phyloP scores from a whole-genome alignment of 2,888 invertebrate species.

The Poecilus cupreus region DNA sequence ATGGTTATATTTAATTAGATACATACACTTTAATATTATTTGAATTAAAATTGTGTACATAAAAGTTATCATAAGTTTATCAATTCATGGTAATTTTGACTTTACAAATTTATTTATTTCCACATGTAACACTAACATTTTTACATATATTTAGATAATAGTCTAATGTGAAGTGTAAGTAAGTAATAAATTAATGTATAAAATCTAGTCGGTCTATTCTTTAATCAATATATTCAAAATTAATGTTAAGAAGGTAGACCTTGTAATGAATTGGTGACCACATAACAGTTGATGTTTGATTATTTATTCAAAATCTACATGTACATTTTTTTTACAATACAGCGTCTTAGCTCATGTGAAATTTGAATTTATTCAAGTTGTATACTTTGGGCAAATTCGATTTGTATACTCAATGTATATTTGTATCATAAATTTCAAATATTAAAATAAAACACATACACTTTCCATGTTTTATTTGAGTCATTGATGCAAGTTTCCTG shows the following conservation, averaged over 20 bases:
- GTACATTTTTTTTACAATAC: slow-evolving; percentile 26
- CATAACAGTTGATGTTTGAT: slow-evolving; percentile 37
- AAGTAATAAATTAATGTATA: slow-evolving; percentile 55
- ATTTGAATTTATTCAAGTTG: slow-evolving; percentile 49
- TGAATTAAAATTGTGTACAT: slow-evolving; percentile 49
- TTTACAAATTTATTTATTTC: slow-evolving; percentile 49
- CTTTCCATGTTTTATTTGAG: slow-evolving; percentile 2
- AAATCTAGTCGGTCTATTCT: slow-evolving; percentile 58
- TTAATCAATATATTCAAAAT: slow-evolving; percentile 46
- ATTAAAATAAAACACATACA: slow-evolving; percentile 53
- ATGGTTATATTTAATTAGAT: slow-evolving; percentile 46
- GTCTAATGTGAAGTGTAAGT: slow-evolving; percentile 41
- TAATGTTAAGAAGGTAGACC: slow-evolving; percentile 43
- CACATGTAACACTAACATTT: slow-evolving; percentile 31
- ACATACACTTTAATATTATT: slow-evolving; percentile 44
- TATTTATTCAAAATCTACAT: slow-evolving; percentile 51
- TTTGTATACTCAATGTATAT: slow-evolving; percentile 56
- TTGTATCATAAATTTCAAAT: slow-evolving; percentile 53
- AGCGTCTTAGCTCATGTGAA: slow-evolving; percentile 40
- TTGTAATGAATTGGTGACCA: slow-evolving; percentile 23
- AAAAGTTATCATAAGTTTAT: slow-evolving; percentile 7
- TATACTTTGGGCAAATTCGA: slow-evolving; percentile 51
- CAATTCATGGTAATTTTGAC: slow-evolving; percentile 55
- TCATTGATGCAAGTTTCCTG: slow-evolving; percentile 20
- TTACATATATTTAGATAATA: slow-evolving; percentile 46